Base-by-base conservation (phyloP, 2,888 invertebrate genomes). In the Catocala fraxini region DNA sequence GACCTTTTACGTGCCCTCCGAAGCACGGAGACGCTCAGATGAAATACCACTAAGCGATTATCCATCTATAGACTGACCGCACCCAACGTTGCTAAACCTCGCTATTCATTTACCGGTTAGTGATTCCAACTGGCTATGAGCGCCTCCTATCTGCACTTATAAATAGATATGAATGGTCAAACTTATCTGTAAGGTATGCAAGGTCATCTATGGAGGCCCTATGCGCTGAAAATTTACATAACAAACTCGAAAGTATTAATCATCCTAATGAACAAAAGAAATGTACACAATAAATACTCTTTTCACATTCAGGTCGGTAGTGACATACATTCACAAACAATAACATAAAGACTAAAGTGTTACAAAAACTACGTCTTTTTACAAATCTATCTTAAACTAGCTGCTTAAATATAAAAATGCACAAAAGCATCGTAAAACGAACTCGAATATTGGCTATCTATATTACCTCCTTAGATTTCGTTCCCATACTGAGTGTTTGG, bases 401-500 rank as follows among this genome's bases (percentile, higher is more conserved):
- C 13, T 63, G 62, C 54, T 59, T 65, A 67, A 42, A 35, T 55
- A 52, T 61, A 68, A 65, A 68, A 69, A 70, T 72, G 55, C 73
- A 72, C 48, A 48, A 47, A 54, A 69, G 45, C 49, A 66, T 64
- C 43, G 59, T 67, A 51, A 51, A 41, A 67, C 57, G 54, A 56
- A 55, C 63, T 70, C 51, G 45, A 72, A 63, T 67, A 76, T 80
- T 78, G 39, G 52, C 76, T 80, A 79, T 76, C 79, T 79, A 79
- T 70, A 46, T 52, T 57, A 59, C n/a, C 13, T 56, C 59, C 35
- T 69, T 87, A 90, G 68, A 90, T 89, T 70, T 94, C 94, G 68
- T 94, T 93, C 52, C 92, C 91, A 55, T 81, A 88, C 56, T 90
- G 89, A 34, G 88, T 82, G 72, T 90, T 90, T 0, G 90, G 92